Percentiles rank a stretch among this genome's conserved stretches.
phyloP scores from a whole-genome alignment of 2,797 vertebrate species.

The Lepus townsendii region DNA sequence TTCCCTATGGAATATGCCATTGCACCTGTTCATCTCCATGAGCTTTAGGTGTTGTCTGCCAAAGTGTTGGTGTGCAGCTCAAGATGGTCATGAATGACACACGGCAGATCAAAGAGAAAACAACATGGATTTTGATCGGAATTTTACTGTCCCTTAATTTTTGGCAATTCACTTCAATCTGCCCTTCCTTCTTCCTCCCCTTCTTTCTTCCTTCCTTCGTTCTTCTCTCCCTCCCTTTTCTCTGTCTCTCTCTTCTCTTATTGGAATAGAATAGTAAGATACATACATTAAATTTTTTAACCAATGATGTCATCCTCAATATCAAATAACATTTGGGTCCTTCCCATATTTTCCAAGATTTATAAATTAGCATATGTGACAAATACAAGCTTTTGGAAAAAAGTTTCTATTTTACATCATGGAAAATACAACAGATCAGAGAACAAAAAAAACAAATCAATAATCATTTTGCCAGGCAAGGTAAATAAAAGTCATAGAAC shows the following conservation, averaged over 20 bases:
- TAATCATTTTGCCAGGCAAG: not conserved
- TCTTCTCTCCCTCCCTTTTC: not conserved
- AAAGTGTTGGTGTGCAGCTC: conserved; percentile 26
- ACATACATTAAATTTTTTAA: not conserved
- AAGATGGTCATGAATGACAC: not conserved
- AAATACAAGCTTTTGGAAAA: not conserved
- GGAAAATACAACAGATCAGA: not conserved
- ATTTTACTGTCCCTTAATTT: conserved; percentile 21
- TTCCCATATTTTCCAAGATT: not conserved
- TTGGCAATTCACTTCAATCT: not conserved
- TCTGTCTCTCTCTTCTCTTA: not conserved
- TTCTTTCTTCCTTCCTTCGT: not conserved
- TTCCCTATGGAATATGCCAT: conserved; percentile 59
- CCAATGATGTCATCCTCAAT: not conserved
- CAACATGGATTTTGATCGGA: not conserved
- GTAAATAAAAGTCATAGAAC: not conserved
- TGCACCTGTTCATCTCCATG: conserved; percentile 72
- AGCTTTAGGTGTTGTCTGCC: conserved; percentile 51
- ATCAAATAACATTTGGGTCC: not conserved
- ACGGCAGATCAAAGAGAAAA: conserved; percentile 60
- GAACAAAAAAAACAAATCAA: conserved; percentile 5
- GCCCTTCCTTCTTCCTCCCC: not conserved
- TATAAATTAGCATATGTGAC: not conserved
- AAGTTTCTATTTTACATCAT: not conserved
- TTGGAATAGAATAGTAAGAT: not conserved